Evolutionary conservation across 2,888 invertebrate species (phyloP).

Genomic region (Drosophila affinis): DNA sequence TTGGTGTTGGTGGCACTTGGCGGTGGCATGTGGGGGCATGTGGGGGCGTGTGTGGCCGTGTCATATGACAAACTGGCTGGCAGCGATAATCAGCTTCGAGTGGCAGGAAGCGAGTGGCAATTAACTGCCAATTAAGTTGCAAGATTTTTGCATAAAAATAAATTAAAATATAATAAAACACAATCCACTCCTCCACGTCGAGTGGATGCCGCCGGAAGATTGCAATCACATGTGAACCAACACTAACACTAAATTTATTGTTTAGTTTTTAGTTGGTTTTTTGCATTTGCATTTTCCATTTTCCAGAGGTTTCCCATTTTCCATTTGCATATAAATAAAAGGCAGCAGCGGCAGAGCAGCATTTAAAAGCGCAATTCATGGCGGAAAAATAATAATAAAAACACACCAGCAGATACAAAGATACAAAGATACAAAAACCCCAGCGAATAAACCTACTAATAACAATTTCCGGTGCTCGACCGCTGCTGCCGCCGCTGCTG

Average conservation of each 20-base stretch:
- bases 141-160: constrained; percentile 57
- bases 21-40: not conserved
- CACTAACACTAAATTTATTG: constrained; percentile 65
- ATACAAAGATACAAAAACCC: constrained; percentile 23
- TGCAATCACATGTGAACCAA: constrained; percentile 67
- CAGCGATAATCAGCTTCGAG: constrained; percentile 58
- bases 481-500: not conserved
- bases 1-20: constrained; percentile 14
- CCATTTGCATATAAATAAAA: constrained; percentile 75
- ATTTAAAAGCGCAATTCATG: constrained; percentile 72
- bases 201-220: constrained; percentile 39
- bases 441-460: constrained; percentile 65
- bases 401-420: not conserved
- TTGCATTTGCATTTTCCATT: constrained; percentile 60
- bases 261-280: constrained; percentile 39
- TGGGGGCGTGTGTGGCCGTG: constrained; percentile 51
- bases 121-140: constrained; percentile 65
- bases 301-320: constrained; percentile 47
- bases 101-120: constrained; percentile 55
- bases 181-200: constrained; percentile 18
- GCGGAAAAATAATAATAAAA: constrained; percentile 40
- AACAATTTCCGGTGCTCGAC: constrained; percentile 70
- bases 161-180: constrained; percentile 44
- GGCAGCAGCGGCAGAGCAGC: constrained; percentile 41
- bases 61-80: constrained; percentile 78